Percentiles rank a stretch among this genome's conserved stretches.
phyloP scores from a whole-genome alignment of 2,888 invertebrate genomes.

The Cyaniris semiargus region DNA sequence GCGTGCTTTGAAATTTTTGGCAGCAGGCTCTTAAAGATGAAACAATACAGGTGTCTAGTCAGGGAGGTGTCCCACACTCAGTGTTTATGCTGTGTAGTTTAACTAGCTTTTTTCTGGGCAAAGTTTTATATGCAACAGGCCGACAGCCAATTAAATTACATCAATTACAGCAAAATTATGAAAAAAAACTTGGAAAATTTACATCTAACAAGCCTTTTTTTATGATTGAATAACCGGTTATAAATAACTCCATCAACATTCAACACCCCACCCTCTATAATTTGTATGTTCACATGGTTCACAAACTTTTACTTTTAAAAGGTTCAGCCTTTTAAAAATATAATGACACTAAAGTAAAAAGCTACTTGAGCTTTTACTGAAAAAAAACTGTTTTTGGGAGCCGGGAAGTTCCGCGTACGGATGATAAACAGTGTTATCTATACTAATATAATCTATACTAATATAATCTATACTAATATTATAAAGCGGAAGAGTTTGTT shows the following conservation, averaged over 20 bases:
- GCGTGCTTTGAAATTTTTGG: too few species aligned
- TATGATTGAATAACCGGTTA: not conserved
- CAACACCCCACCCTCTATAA: not conserved
- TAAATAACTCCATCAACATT: not conserved
- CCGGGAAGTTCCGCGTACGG: too few species aligned
- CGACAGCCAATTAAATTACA: not conserved
- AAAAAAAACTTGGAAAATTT: not conserved
- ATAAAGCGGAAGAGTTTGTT: too few species aligned
- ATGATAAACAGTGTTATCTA: too few species aligned
- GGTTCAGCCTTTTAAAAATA: too few species aligned
- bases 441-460: too few species aligned
- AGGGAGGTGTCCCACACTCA: not conserved
- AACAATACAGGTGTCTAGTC: slow-evolving; percentile 3
- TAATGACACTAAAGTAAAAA: too few species aligned
- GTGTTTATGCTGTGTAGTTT: not conserved
- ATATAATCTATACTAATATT: too few species aligned
- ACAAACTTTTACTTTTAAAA: too few species aligned
- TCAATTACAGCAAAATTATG: not conserved
- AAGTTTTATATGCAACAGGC: not conserved
- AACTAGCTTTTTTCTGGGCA: not conserved
- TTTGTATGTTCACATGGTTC: not conserved
- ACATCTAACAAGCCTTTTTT: not conserved
- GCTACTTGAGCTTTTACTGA: too few species aligned
- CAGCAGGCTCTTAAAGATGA: too few species aligned
- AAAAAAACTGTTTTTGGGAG: too few species aligned